These are phyloP conservation scores for Troides oblongomaculatus DNA, from an alignment of 2,888 invertebrate species.

Conservation along the genomic window DNA sequence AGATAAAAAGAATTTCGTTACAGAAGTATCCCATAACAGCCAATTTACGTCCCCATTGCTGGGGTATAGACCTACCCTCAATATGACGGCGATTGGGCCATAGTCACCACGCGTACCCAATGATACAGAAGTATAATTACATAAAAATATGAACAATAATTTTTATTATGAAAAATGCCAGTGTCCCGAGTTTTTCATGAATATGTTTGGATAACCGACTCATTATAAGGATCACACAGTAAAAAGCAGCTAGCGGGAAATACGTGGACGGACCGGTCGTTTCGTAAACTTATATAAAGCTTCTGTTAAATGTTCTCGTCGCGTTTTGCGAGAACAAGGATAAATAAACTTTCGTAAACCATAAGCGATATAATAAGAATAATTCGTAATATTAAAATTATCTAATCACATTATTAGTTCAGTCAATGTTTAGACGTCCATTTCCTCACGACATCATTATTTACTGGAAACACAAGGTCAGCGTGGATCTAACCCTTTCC, in stretches of 20 bases:
- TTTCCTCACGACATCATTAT: no score
- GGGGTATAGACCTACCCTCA: no score
- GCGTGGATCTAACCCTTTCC: no score
- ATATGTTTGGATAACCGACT: constrained; percentile 14
- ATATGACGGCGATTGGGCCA: no score
- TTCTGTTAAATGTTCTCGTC: constrained; percentile 6
- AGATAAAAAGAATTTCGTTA: no score
- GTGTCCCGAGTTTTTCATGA: constrained; percentile 10
- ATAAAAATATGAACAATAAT: no score
- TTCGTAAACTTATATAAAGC: constrained; percentile 4
- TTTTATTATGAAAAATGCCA: not conserved
- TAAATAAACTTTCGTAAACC: constrained; percentile 7
- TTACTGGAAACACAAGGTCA: no score
- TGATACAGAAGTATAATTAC: no score
- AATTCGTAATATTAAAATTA: not conserved
- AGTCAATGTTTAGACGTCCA: no score
- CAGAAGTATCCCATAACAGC: no score
- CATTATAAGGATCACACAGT: constrained; percentile 19
- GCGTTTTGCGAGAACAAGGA: constrained; percentile 8
- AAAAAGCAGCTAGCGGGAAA: constrained; percentile 20
- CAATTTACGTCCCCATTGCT: no score
- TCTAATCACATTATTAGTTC: not conserved
- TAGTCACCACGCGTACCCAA: no score
- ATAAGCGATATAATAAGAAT: not conserved
- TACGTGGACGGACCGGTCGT: constrained; percentile 23